Conservation (phyloP, 2,113 vertebrate species). For the Pristiophorus japonicus region DNA sequence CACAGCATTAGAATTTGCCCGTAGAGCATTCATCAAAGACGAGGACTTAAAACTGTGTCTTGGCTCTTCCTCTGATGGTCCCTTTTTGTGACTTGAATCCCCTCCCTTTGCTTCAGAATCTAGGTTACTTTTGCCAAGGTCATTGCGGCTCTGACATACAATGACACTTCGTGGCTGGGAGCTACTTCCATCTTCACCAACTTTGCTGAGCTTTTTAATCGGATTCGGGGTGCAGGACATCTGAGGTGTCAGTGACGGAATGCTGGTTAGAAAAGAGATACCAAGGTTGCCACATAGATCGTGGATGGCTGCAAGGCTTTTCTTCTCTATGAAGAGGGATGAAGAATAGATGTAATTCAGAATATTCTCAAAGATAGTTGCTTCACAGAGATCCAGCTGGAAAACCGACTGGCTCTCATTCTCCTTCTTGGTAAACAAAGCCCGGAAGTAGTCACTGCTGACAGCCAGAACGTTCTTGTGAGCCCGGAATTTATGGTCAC, state of each 20-base stretch:
- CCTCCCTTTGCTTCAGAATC: conserved; percentile 41
- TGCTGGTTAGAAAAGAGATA: conserved; percentile 95
- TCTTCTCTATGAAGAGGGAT: conserved; percentile 87
- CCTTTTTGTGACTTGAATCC: conserved; percentile 41
- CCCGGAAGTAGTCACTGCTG: conserved; percentile 96
- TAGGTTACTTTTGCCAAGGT: conserved; percentile 41
- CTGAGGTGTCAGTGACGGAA: conserved; percentile 82
- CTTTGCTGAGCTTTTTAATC: conserved; percentile 65
- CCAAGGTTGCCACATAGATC: conserved; percentile 93
- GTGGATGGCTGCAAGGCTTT: conserved; percentile 84
- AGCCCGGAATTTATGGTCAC: conserved; percentile 87
- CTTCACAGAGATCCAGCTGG: conserved; percentile 94
- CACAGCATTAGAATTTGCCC: conserved; percentile 44
- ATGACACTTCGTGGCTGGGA: conserved; percentile 87
- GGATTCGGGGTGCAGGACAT: conserved; percentile 79
- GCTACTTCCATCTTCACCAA: conserved; percentile 73
- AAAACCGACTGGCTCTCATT: conserved; percentile 71
- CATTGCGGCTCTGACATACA: conserved; percentile 74
- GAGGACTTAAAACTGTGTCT: conserved; percentile 52
- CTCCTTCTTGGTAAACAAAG: conserved; percentile 77
- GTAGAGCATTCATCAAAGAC: conserved; percentile 43
- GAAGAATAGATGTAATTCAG: conserved; percentile 97
- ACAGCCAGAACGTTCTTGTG: conserved; percentile 88
- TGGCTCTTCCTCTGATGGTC: conserved; percentile 48
- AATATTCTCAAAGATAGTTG: conserved; percentile 92